Percentiles rank a stretch among this genome's conserved stretches.
Evolutionary conservation across 2,888 invertebrate species (phyloP).

Genomic region (Polyommatus icarus): DNA sequence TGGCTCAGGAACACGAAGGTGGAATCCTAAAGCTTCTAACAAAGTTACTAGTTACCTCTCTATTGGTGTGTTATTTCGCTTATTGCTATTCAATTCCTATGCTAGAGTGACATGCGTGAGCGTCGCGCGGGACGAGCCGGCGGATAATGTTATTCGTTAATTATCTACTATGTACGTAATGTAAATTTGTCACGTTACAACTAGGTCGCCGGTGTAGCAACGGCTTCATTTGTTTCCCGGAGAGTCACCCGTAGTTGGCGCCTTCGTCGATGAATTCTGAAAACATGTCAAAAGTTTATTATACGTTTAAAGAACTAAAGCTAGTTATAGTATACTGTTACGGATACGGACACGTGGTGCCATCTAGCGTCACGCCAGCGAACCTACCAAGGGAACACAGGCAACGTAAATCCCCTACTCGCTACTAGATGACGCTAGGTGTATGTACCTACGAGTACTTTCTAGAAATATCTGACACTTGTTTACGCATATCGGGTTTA

Average conservation of each 20-base stretch:
- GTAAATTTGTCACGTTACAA: conserved; percentile 30
- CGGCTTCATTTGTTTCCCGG: conserved; percentile 8
- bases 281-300: conserved; percentile 5
- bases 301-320: not conserved
- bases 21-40: conserved; percentile 68
- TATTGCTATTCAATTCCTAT: conserved; percentile 78
- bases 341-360: too few species aligned
- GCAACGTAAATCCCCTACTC: too few species aligned
- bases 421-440: too few species aligned
- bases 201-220: not conserved
- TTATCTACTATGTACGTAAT: conserved; percentile 31
- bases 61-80: conserved; percentile 74
- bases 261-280: conserved; percentile 22
- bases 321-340: too few species aligned
- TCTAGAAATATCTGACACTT: too few species aligned
- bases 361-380: too few species aligned
- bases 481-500: too few species aligned
- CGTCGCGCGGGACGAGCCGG: conserved; percentile 33
- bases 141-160: conserved; percentile 21
- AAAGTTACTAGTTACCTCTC: conserved; percentile 63
- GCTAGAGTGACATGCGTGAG: conserved; percentile 60
- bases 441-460: too few species aligned
- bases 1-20: conserved; percentile 67
- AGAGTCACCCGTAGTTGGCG: not conserved
- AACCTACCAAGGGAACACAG: too few species aligned